Evolutionary conservation across 2,888 invertebrate genomes (phyloP), one percentile per base, ranked within the genome.

Genomic region (Colostygia pectinataria): DNA sequence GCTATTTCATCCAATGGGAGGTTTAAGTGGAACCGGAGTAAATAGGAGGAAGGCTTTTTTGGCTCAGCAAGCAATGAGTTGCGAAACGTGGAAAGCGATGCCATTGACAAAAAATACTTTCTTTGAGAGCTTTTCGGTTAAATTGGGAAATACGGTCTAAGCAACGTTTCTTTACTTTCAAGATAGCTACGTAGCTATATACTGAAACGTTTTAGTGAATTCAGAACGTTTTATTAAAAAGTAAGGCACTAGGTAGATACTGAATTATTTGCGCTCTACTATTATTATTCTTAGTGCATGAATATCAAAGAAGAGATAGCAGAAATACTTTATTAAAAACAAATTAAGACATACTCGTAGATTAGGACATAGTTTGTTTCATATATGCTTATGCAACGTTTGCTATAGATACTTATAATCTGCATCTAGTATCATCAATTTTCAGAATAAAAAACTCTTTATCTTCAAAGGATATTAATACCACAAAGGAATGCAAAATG

Each of bases 11-110:
- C 52, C 42, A 47, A 52, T 52, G 34, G 33, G 34, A 32, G 46
- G 46, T 42, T 32, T 51, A 52, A 52, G 52, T 46, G 46, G 39
- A 43, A 46, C 43, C 33, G 33, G 29, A 38, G 46, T 52, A 52
- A 46, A 51, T 51, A 38, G 39, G 23, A 43, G 27, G 38, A 44
- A 51, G 44, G 51, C 50, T 51, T 45, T 46, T 39, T 46, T 52
- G 46, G 52, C 46, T 46, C 46, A 34, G 52, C 42, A 46, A 38
- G 46, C 52, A 45, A 46, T 52, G 52, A 52, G 46, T 52, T 46
- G 52, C 52, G 39, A 47, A 52, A 46, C 32, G 42, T 32, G 38
- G 28, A 46, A 42, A 52, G 52, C 46, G 42, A 29, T 27, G 28
- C 27, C 27, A 52, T 52, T 52, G 42, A 52, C 37, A 46, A 46